Conservation (phyloP, 2,888 invertebrate genomes). For the Ptychoptera albimana region DNA sequence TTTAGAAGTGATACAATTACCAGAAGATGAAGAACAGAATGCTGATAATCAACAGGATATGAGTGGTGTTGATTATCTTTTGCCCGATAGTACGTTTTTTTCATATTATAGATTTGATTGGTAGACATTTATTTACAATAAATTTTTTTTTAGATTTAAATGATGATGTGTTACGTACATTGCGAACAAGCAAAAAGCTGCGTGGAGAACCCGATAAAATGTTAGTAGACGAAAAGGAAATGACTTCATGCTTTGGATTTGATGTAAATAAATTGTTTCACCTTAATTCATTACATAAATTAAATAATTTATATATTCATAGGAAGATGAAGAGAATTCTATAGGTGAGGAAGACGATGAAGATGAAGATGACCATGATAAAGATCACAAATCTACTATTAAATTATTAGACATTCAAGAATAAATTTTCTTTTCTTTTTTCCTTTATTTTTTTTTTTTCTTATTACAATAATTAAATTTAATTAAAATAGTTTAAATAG, state of each 20-base stretch:
- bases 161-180: slow-evolving; percentile 30
- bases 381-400: slow-evolving; percentile 16
- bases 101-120: neutral
- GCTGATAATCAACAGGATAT: slow-evolving; percentile 1
- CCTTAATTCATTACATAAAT: neutral
- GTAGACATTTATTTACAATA: neutral
- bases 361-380: slow-evolving; percentile 14
- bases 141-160: slow-evolving; percentile 23
- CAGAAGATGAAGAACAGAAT: slow-evolving; percentile 48
- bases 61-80: slow-evolving; percentile 24
- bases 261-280: slow-evolving; percentile 38
- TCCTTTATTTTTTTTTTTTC: neutral
- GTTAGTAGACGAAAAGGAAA: slow-evolving; percentile 37
- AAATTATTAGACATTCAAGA: slow-evolving; percentile 15
- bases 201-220: slow-evolving; percentile 2
- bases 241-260: slow-evolving; percentile 71
- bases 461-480: neutral
- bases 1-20: slow-evolving; percentile 71
- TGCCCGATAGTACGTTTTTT: slow-evolving; percentile 18
- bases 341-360: slow-evolving; percentile 9
- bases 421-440: neutral
- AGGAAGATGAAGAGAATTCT: slow-evolving; percentile 18
- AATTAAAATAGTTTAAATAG: no score
- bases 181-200: slow-evolving; percentile 24
- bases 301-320: slow-evolving; percentile 9